Conservation (phyloP, 2,113 vertebrate species). For the Pelmatolapia mariae region DNA sequence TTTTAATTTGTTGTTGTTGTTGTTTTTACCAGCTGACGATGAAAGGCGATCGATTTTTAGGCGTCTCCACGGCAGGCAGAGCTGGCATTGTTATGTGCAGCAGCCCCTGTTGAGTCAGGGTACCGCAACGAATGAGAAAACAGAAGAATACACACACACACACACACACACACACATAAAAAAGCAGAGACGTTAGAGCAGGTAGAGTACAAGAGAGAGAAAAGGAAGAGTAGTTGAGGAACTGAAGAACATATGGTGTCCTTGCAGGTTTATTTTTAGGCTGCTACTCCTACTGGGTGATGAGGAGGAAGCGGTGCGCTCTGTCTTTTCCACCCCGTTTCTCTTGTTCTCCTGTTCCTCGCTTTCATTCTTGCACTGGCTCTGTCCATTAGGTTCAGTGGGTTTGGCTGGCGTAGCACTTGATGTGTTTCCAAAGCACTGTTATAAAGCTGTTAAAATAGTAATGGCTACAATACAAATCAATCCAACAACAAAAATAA, state of each 20-base stretch:
- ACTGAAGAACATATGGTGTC: conserved; percentile 52
- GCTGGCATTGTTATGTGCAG: neutral
- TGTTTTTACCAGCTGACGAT: neutral
- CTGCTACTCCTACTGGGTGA: conserved; percentile 43
- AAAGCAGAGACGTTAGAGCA: neutral
- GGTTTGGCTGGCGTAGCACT: neutral
- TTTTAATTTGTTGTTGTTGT: neutral
- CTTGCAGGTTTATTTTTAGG: conserved; percentile 64
- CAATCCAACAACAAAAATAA: neutral
- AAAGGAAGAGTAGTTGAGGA: conserved; percentile 1
- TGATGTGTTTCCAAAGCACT: neutral
- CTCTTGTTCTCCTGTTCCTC: neutral
- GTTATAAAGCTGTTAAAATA: neutral
- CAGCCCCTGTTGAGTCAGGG: neutral
- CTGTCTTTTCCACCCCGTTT: neutral
- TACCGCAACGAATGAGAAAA: neutral
- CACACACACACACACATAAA: too few species aligned
- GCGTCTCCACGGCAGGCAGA: neutral
- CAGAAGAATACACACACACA: neutral
- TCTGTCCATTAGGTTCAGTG: neutral
- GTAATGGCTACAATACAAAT: neutral
- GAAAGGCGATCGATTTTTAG: neutral
- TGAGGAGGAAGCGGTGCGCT: conserved; percentile 16
- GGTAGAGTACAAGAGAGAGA: neutral
- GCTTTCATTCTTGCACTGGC: neutral